Evolutionary conservation across 1,140 invertebrate species (phyloP).

Genomic region (Gonioctena quinquepunctata): DNA sequence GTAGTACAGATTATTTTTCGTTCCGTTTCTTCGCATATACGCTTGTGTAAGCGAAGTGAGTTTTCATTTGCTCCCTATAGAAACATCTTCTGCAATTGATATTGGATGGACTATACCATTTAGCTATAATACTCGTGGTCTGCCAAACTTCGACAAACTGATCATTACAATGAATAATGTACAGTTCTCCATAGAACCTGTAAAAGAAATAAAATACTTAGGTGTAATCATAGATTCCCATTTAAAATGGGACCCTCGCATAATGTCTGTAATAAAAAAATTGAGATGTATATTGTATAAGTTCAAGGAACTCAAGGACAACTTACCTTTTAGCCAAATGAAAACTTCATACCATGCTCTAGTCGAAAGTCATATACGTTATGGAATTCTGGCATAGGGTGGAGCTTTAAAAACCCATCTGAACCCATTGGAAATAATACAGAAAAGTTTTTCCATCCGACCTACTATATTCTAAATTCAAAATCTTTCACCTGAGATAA

Average conservation of each 20-base stretch:
- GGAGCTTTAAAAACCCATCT: too few species aligned
- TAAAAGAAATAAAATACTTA: not conserved
- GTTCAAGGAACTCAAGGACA: not conserved
- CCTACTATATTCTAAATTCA: not conserved
- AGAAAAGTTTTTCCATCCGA: not conserved
- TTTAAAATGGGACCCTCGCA: not conserved
- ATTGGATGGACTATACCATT: too few species aligned
- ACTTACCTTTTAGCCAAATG: too few species aligned
- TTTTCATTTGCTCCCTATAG: too few species aligned
- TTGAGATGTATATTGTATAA: not conserved
- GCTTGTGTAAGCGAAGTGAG: too few species aligned
- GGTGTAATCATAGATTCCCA: not conserved
- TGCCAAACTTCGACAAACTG: not conserved
- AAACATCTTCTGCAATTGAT: too few species aligned
- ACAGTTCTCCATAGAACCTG: slow-evolving; percentile 2
- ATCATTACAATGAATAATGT: not conserved
- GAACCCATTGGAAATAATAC: not conserved
- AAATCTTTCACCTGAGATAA: too few species aligned
- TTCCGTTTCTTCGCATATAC: too few species aligned
- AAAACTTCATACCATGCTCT: too few species aligned
- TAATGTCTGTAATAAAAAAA: not conserved
- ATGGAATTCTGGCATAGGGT: too few species aligned
- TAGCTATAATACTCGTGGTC: not conserved
- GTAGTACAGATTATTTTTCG: too few species aligned
- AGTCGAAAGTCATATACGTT: too few species aligned